Conservation (phyloP, 1,140 invertebrate species). For the Microplitis demolitor region DNA sequence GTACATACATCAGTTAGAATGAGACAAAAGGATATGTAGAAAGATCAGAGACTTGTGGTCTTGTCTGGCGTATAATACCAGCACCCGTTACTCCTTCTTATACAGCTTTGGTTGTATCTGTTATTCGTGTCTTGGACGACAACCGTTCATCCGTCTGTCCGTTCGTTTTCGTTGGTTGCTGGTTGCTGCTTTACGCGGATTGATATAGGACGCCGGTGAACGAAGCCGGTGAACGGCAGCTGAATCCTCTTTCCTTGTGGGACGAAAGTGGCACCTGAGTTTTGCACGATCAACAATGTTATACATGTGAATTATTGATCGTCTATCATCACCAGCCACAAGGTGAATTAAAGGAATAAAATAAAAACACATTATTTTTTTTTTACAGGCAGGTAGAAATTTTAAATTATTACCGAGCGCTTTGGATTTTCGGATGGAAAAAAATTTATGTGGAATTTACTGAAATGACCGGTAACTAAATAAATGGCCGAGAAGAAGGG, state of each 20-base stretch:
- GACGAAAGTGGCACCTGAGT: slow-evolving; percentile 50
- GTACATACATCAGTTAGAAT: slow-evolving; percentile 1
- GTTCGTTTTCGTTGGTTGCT: slow-evolving; percentile 30
- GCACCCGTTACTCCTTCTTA: slow-evolving; percentile 50
- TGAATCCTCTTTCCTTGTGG: slow-evolving; percentile 37
- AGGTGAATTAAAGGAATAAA: no score
- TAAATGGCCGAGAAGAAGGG: no score
- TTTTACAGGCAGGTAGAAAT: no score
- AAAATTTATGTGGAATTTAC: no score
- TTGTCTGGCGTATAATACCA: slow-evolving; percentile 29
- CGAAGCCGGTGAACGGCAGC: slow-evolving; percentile 38
- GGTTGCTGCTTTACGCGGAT: slow-evolving; percentile 14
- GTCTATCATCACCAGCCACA: no score
- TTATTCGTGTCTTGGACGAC: slow-evolving; percentile 6
- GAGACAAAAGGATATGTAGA: slow-evolving; percentile 13
- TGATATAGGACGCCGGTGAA: slow-evolving; percentile 7
- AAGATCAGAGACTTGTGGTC: slow-evolving; percentile 21
- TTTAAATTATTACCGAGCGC: no score
- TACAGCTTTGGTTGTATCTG: slow-evolving; percentile 30
- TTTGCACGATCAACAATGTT: slow-evolving; percentile 16
- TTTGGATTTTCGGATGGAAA: no score
- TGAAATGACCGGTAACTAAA: no score
- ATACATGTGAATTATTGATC: neutral
- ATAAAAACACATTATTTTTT: no score
- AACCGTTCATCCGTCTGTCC: neutral